Percentiles rank a stretch among this genome's conserved stretches.
Conservation (phyloP, 2,797 vertebrate genomes). For the Pygocentrus nattereri region DNA sequence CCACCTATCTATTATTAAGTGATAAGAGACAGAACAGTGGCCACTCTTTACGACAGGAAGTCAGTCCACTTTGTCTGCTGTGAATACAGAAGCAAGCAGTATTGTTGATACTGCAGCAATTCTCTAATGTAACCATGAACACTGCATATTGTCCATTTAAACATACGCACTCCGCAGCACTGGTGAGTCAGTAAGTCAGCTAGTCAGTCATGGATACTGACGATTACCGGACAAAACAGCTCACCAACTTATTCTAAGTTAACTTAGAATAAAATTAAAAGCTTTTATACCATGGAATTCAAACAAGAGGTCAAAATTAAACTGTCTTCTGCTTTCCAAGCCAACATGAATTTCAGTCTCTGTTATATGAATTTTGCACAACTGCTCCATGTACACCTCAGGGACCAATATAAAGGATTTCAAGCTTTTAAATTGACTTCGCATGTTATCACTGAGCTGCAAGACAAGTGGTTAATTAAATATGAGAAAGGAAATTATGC, state of each 20-base stretch:
- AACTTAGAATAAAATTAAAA: too few relatives aligned
- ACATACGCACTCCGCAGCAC: background rate
- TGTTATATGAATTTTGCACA: background rate
- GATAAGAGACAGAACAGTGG: background rate
- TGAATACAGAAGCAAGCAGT: background rate
- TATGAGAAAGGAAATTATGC: background rate
- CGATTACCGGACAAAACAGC: background rate
- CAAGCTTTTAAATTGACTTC: background rate
- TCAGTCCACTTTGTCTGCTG: background rate
- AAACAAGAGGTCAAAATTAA: background rate
- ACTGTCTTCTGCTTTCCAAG: background rate
- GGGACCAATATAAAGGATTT: too few relatives aligned
- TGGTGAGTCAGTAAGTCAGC: slow-evolving; percentile 1
- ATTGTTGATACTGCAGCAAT: background rate
- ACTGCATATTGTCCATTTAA: background rate
- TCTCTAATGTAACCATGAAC: background rate
- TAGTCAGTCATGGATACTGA: background rate
- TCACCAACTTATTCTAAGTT: too few relatives aligned
- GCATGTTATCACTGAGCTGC: background rate
- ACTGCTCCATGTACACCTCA: background rate
- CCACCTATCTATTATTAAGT: background rate
- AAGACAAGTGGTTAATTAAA: background rate
- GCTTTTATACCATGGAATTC: background rate
- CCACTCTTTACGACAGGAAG: background rate
- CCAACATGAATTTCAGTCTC: background rate